Evolutionary conservation across 2,888 invertebrate genomes (phyloP).

Genomic region (Drosophila aldrichi): DNA sequence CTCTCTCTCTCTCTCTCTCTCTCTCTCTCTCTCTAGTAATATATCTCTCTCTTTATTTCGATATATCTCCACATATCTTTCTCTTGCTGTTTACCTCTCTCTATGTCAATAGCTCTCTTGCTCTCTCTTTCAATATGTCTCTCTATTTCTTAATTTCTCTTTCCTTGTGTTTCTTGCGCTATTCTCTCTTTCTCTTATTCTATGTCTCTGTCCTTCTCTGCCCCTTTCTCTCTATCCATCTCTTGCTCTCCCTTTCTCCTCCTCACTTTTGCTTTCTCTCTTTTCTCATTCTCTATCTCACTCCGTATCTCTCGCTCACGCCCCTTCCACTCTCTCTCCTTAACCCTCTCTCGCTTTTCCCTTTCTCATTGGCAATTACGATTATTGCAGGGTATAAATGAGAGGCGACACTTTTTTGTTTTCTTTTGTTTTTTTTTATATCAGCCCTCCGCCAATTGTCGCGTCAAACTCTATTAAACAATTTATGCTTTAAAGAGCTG

Average conservation of each 20-base stretch:
- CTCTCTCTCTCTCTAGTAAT: too few relatives aligned
- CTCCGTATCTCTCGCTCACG: background rate
- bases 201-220: too few relatives aligned
- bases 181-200: too few relatives aligned
- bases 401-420: conserved; percentile 13
- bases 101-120: too few relatives aligned
- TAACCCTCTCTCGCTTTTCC: background rate
- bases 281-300: background rate
- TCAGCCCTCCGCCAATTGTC: conserved; percentile 41
- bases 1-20: background rate
- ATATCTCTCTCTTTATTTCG: too few relatives aligned
- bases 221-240: too few relatives aligned
- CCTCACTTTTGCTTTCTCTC: too few relatives aligned
- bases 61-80: background rate
- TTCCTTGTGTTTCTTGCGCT: too few relatives aligned
- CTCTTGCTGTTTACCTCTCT: background rate
- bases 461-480: conserved; percentile 59
- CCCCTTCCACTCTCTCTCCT: too few relatives aligned
- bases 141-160: too few relatives aligned
- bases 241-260: too few relatives aligned
- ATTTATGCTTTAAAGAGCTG: conserved; percentile 66
- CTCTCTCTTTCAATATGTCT: background rate
- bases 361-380: background rate
- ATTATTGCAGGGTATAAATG: background rate
- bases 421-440: conserved; percentile 21